Evolutionary conservation across 64 coral and sea anemone species (phyloP).

Genomic region (Montipora capricornis): DNA sequence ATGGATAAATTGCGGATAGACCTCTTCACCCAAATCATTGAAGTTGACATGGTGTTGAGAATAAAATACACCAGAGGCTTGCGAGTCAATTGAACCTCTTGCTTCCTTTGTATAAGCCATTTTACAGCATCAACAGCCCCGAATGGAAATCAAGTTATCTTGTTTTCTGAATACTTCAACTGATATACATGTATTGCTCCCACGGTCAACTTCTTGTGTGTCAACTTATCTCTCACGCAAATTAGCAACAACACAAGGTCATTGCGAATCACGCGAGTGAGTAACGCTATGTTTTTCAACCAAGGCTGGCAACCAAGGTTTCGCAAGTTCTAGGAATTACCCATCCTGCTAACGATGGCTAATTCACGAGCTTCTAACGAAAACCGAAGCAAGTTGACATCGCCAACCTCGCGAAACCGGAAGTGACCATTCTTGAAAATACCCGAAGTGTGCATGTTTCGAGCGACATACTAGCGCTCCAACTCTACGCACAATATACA

Average conservation of each 20-base stretch:
- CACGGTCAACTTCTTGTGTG: no score
- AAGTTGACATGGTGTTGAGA: conserved; percentile 22
- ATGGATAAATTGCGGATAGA: conserved; percentile 23
- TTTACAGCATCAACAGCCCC: background rate
- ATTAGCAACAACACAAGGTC: background rate
- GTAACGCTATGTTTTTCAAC: background rate
- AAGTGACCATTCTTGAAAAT: conserved; percentile 5
- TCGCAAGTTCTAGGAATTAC: no score
- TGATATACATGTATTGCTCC: background rate
- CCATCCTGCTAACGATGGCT: no score
- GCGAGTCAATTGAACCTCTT: background rate
- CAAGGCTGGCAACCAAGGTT: background rate
- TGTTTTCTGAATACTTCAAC: background rate
- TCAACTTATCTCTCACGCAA: background rate
- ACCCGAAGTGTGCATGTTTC: background rate
- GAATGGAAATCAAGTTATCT: background rate
- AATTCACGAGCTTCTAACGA: background rate
- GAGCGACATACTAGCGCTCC: background rate
- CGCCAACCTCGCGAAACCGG: conserved; percentile 8
- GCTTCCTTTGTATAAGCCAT: conserved; percentile 13
- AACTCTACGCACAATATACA: conserved; percentile 18
- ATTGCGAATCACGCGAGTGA: background rate
- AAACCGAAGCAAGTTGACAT: background rate
- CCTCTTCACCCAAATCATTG: conserved; percentile 10
- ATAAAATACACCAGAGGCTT: conserved; percentile 8